A percentile compares a stretch with the other conserved stretches of the same genome.
phyloP scores from a whole-genome alignment of 2,113 vertebrate genomes.

The Equus quagga region DNA sequence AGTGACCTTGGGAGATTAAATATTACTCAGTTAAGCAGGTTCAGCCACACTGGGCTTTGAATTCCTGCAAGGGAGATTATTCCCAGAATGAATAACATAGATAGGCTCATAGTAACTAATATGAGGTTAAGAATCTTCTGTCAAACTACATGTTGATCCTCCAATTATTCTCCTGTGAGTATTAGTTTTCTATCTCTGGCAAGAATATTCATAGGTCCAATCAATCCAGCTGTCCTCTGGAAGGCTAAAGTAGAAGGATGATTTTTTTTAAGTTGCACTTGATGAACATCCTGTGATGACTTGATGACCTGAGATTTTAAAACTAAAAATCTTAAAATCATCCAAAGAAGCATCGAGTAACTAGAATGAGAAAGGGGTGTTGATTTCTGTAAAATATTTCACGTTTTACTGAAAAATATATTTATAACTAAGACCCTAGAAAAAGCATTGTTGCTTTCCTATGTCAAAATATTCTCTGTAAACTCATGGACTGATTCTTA shows the following conservation, averaged over 20 bases:
- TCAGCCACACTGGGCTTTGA: background rate
- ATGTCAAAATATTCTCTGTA: background rate
- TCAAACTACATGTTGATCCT: background rate
- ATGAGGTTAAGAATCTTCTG: background rate
- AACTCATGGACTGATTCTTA: background rate
- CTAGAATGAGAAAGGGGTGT: background rate
- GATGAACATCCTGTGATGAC: too few species aligned
- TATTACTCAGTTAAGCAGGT: background rate
- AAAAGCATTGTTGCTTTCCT: background rate
- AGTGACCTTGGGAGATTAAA: background rate
- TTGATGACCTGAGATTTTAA: background rate
- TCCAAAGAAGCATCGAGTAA: background rate
- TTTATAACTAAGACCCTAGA: background rate
- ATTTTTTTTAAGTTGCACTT: too few species aligned
- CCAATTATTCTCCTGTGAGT: background rate
- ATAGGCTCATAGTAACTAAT: background rate
- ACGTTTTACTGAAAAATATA: background rate
- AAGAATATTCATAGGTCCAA: background rate
- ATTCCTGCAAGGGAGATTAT: background rate
- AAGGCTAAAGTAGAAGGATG: background rate
- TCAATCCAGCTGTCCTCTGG: background rate
- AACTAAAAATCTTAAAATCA: background rate
- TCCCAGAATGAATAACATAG: background rate
- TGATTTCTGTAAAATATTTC: background rate
- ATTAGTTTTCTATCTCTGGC: background rate